Evolutionary conservation across 2,888 invertebrate genomes (phyloP), one percentile per base, ranked within the genome.

Genomic region (Nasonia oneida): DNA sequence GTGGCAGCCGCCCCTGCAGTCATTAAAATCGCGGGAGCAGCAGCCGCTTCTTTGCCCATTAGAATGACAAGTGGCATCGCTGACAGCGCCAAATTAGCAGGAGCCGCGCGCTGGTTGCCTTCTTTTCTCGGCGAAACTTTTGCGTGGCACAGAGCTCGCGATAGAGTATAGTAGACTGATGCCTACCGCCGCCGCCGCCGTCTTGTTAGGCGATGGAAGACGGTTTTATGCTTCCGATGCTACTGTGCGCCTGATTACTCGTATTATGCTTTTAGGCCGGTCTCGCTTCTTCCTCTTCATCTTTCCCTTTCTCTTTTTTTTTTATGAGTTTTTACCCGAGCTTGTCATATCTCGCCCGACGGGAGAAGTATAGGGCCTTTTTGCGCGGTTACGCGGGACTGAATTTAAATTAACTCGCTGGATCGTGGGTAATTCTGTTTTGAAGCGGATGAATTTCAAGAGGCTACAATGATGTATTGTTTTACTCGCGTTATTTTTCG

Each of bases 51-150:
- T 90, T 89, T 90, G 90, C 90, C 91, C 90, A 92, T 92, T 92
- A 92, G 92, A 92, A 91, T 92, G 92, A 92, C 91, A 92, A 92
- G 92, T 91, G 90, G 90, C 90, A 89, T 90, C 90, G 92, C 91
- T 91, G 92, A 92, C 92, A 91, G 90, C 91, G 91, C 92, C 91
- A 92, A 92, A 92, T 92, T 92, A 92, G 91, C 83, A 23, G 70
- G 50, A 23, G 80, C 29, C 33, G 37, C 39, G 74, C 61, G 23
- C 37, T 67, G 12, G 1, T 3, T 39, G 23, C 50, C 61, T 83
- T 80, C 83, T 86, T 86, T 86, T 79, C 81, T 82, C 83, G n/a
- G 37, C 14, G n/a, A 37, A 64, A 61, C 75, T 81, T 50, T 50
- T 42, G 39, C 50, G 5, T 5, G 37, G 37, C 37, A 37, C 70